These are phyloP conservation scores for Stomorhina lunata DNA, from an alignment of 2,888 invertebrate genomes.

Conservation along the genomic window DNA sequence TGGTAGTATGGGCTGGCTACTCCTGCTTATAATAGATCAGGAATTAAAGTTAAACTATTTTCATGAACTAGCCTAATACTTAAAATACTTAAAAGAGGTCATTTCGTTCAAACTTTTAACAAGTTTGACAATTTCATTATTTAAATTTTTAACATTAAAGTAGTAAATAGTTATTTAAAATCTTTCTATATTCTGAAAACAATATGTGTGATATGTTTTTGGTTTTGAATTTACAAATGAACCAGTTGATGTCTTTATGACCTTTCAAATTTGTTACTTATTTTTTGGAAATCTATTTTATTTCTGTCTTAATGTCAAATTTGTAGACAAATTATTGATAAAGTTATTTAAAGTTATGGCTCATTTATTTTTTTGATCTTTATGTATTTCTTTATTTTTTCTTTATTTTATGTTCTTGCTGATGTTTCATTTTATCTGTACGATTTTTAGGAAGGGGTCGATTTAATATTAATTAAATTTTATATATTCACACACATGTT, in stretches of 20 bases:
- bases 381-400: neutral
- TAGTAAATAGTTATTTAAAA: neutral
- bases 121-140: conserved; percentile 38
- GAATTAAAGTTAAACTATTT: too few species aligned
- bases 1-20: too few species aligned
- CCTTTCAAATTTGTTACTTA: conserved; percentile 1
- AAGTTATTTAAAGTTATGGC: conserved; percentile 32
- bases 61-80: too few species aligned
- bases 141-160: neutral
- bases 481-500: conserved; percentile 7
- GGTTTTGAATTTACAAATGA: neutral
- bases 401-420: neutral
- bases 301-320: conserved; percentile 34
- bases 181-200: conserved; percentile 8
- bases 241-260: conserved; percentile 44
- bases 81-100: conserved; percentile 37
- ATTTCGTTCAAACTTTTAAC: conserved; percentile 32
- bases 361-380: conserved; percentile 20
- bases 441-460: neutral
- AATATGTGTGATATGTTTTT: neutral
- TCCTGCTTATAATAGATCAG: too few species aligned
- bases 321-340: conserved; percentile 25
- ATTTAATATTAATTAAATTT: conserved; percentile 16
- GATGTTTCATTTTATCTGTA: neutral
- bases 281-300: conserved; percentile 21